Conservation (phyloP, 2,797 vertebrate genomes). For the Oophaga sylvatica region DNA sequence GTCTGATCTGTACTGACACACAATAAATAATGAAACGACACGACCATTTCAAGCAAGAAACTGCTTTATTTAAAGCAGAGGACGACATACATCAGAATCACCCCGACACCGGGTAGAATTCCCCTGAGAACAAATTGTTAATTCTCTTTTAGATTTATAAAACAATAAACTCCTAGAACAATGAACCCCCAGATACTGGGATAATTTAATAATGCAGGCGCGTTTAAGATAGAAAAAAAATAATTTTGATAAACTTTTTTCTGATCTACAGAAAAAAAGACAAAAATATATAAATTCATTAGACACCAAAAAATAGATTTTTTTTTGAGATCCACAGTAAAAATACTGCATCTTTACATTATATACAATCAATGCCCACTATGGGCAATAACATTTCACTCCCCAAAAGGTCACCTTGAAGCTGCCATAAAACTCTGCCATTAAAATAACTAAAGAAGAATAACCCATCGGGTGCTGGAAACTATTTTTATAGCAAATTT, state of each 20-base stretch:
- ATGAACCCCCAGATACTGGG: constrained; percentile 57
- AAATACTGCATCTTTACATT: constrained; percentile 86
- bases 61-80: constrained; percentile 87
- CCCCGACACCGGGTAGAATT: constrained; percentile 55
- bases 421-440: constrained; percentile 29
- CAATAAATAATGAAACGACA: neutral
- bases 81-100: constrained; percentile 71
- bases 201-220: constrained; percentile 48
- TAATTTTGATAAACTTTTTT: constrained; percentile 72
- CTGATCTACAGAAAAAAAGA: constrained; percentile 82
- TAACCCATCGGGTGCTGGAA: neutral
- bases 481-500: neutral
- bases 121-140: constrained; percentile 60
- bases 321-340: constrained; percentile 78
- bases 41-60: constrained; percentile 73
- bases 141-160: constrained; percentile 49
- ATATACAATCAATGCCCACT: constrained; percentile 89
- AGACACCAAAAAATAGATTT: constrained; percentile 67
- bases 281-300: constrained; percentile 61
- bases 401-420: constrained; percentile 59
- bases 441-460: neutral
- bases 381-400: constrained; percentile 80
- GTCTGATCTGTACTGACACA: neutral
- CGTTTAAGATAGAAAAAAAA: constrained; percentile 63
- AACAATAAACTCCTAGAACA: constrained; percentile 36